Evolutionary conservation across 2,888 invertebrate genomes (phyloP), one percentile per base, ranked within the genome.

Genomic region (Chrysolina americana): DNA sequence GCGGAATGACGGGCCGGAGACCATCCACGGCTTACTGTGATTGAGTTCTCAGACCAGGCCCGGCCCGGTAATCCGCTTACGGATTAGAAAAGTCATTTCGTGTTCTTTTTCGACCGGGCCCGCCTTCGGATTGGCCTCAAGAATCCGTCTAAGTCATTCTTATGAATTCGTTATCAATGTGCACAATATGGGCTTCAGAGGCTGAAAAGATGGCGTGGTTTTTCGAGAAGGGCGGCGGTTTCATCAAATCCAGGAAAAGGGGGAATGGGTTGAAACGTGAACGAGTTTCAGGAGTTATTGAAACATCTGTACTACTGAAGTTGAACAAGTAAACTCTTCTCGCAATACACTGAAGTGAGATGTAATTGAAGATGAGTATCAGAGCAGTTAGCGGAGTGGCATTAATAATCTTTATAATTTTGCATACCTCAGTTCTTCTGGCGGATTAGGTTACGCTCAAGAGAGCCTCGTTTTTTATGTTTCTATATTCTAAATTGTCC

Each of bases 1-100:
- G 36, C 63, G 41, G 68, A 65, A 63, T 74, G 74, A 72, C 70
- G 63, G 66, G 65, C 66, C 64, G 68, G 68, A 71, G 65, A 69
- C 64, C 66, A 21, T 62, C 63, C 72, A 70, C 66, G 72, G 75
- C 65, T 75, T 75, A 75, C 53, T 23, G 62, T 71, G 71, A 74
- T 74, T 68, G 74, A 76, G 74, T 74, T 73, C 70, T 76, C 65
- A 64, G 74, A 65, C 68, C 75, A 62, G 69, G 47, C 72, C 71
- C 48, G 50, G 64, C 59, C 62, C 48, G 23, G 50, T 76, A 78
- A 78, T 78, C 78, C 78, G 68, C 78, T 78, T 76, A 73, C 36
- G 76, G 75, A 73, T 75, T 74, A 76, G 74, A 75, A 74, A 78
- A 74, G 78, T 76, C 78, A 75, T 77, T 78, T 76, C 72, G 74